These are phyloP conservation scores for Eupleurogrammus muticus DNA, from an alignment of 2,797 vertebrate genomes.

Conservation along the genomic window DNA sequence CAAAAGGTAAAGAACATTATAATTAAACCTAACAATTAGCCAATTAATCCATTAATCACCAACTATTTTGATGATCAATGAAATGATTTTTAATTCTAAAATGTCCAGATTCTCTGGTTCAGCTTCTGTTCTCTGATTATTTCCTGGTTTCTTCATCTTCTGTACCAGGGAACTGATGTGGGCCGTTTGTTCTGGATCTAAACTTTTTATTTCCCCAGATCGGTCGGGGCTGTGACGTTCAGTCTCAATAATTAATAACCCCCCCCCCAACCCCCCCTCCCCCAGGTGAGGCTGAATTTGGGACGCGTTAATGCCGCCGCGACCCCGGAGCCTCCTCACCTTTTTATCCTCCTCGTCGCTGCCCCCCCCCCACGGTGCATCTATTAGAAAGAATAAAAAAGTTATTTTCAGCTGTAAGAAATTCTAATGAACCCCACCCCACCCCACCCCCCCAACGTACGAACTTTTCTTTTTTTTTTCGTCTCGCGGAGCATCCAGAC, in stretches of 20 bases:
- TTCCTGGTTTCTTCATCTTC: no score
- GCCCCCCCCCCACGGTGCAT: constrained; percentile 68
- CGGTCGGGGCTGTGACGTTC: constrained; percentile 91
- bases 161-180: no score
- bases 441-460: constrained; percentile 84
- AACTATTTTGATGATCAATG: no score
- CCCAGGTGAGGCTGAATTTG: constrained; percentile 96
- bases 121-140: no score
- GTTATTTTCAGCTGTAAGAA: constrained; percentile 92
- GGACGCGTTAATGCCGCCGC: constrained; percentile 92
- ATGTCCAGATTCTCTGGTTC: no score
- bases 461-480: constrained; percentile 80
- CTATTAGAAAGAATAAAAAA: constrained; percentile 83
- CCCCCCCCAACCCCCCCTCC: no score
- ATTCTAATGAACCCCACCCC: constrained; percentile 97
- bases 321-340: constrained; percentile 86
- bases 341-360: constrained; percentile 75
- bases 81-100: no score
- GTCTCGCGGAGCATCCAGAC: constrained; percentile 75
- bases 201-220: constrained; percentile 90
- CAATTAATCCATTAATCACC: no score
- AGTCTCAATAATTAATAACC: constrained; percentile 72
- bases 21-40: no score
- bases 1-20: no score
- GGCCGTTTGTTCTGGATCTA: constrained; percentile 88